A percentile compares a stretch with the other conserved stretches of the same genome.
Conservation (phyloP, 2,113 vertebrate species). For the Pithys albifrons region DNA sequence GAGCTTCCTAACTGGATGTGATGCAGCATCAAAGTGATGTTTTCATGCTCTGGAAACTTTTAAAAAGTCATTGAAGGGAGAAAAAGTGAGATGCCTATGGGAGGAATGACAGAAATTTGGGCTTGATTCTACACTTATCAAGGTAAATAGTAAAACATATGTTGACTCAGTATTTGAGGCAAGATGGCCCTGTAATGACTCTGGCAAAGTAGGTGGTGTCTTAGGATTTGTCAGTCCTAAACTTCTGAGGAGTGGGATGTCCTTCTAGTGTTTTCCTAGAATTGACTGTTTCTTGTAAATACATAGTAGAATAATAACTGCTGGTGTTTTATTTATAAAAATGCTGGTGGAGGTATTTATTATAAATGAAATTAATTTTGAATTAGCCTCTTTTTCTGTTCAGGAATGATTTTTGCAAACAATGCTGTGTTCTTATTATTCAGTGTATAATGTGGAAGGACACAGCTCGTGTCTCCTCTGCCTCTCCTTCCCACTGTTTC, state of each 20-base stretch:
- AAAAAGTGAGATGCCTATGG: conserved; percentile 29
- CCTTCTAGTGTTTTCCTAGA: neutral
- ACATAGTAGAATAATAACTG: neutral
- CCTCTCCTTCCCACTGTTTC: neutral
- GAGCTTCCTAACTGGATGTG: conserved; percentile 61
- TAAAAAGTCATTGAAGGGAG: conserved; percentile 49
- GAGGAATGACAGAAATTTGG: conserved; percentile 40
- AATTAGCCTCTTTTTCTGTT: neutral
- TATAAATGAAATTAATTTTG: conserved; percentile 66
- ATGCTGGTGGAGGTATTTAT: conserved; percentile 44
- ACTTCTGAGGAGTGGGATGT: neutral
- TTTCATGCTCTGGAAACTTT: conserved; percentile 68
- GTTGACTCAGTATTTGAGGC: neutral
- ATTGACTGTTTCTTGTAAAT: neutral
- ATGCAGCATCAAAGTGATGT: conserved; percentile 68
- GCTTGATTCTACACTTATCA: neutral
- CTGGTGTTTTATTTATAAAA: conserved; percentile 66
- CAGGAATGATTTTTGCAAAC: conserved; percentile 36
- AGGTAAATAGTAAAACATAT: conserved; percentile 20
- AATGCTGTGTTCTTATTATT: conserved; percentile 9
- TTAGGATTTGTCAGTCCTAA: neutral
- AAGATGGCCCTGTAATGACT: neutral
- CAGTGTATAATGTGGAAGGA: neutral
- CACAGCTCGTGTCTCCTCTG: neutral
- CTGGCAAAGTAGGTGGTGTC: neutral